Evolutionary conservation across 2,888 invertebrate genomes (phyloP).

Genomic region (Busseola fusca): DNA sequence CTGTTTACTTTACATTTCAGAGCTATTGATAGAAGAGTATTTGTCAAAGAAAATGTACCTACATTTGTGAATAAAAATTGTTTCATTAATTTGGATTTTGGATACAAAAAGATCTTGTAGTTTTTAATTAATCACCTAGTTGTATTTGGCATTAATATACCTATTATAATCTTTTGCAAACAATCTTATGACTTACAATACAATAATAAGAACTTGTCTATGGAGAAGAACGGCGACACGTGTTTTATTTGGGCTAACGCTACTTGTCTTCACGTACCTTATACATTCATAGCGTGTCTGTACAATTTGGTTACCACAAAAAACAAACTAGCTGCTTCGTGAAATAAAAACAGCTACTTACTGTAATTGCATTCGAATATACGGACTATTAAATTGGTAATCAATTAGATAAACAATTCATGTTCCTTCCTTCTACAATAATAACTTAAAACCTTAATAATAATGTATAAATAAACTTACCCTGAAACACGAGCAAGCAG

Average conservation of each 20-base stretch:
- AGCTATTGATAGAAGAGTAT: background rate
- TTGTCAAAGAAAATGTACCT: background rate
- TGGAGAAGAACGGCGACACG: background rate
- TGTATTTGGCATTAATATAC: background rate
- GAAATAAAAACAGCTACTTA: background rate
- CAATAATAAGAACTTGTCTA: background rate
- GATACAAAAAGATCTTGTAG: no score
- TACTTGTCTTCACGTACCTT: background rate
- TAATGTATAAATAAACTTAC: background rate
- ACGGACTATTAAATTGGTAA: background rate
- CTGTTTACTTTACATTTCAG: background rate
- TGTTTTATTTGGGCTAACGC: background rate
- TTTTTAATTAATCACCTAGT: background rate
- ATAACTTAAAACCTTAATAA: slow-evolving; percentile 4
- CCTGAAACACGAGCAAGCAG: slow-evolving; percentile 8
- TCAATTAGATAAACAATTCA: background rate
- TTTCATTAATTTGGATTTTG: background rate
- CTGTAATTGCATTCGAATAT: background rate
- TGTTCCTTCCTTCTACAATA: background rate
- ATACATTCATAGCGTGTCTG: background rate
- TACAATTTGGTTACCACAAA: background rate
- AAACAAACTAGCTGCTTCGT: background rate
- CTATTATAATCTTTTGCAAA: background rate
- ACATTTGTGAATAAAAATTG: background rate
- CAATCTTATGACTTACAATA: background rate